These are phyloP conservation scores for Octopus bimaculoides DNA, from an alignment of 1,140 invertebrate species.

Conservation along the genomic window DNA sequence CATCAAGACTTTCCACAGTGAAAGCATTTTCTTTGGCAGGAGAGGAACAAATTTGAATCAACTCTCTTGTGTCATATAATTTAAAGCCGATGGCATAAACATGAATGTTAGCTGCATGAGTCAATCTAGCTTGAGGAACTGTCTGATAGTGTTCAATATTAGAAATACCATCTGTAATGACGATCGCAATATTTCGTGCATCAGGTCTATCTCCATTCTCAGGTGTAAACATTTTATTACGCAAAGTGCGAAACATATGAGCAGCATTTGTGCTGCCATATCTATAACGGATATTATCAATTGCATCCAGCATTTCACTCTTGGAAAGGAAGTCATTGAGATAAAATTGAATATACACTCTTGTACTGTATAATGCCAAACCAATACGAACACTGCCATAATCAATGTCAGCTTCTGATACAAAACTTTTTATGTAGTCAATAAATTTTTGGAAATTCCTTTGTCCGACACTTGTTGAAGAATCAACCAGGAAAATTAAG, in stretches of 20 bases:
- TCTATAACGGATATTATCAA: conserved; percentile 31
- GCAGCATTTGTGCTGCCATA: conserved; percentile 39
- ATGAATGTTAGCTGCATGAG: conserved; percentile 24
- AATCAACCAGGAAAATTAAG: conserved; percentile 31
- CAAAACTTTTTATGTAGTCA: conserved; percentile 29
- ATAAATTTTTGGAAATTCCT: conserved; percentile 31
- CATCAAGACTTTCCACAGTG: conserved; percentile 35
- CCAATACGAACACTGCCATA: conserved; percentile 33
- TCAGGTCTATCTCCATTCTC: conserved; percentile 26
- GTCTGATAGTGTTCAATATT: conserved; percentile 18
- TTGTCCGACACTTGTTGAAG: conserved; percentile 32
- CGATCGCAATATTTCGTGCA: conserved; percentile 28
- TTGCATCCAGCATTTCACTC: conserved; percentile 23
- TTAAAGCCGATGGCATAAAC: conserved; percentile 35
- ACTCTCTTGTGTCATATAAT: conserved; percentile 25
- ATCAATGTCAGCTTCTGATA: conserved; percentile 29
- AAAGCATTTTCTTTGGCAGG: conserved; percentile 32
- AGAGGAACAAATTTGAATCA: conserved; percentile 21
- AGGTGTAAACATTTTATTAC: conserved; percentile 21
- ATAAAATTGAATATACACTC: conserved; percentile 26
- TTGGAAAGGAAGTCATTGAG: conserved; percentile 29
- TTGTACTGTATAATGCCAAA: conserved; percentile 31
- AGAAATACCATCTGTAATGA: conserved; percentile 37
- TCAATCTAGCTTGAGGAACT: conserved; percentile 17
- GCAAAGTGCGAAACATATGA: conserved; percentile 24